These are phyloP conservation scores for Ceratotherium simum DNA, from an alignment of 2,113 vertebrate species.

Conservation along the genomic window DNA sequence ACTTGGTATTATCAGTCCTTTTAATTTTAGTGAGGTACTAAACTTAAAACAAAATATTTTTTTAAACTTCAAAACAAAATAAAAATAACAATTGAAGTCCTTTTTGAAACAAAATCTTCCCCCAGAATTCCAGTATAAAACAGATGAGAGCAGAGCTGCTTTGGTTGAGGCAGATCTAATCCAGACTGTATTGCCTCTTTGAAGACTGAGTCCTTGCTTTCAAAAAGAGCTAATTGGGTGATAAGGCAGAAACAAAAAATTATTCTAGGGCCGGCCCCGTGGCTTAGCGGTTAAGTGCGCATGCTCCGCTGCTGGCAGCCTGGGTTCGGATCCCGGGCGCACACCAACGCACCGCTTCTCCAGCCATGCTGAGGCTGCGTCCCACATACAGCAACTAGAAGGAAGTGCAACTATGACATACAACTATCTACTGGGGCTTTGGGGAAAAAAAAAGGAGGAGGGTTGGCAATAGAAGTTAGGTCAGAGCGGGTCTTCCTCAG, in stretches of 20 bases:
- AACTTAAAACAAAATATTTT: too few species aligned
- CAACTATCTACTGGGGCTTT: too few species aligned
- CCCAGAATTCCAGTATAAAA: slow-evolving; percentile 27
- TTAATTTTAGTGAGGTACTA: not conserved
- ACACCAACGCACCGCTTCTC: too few species aligned
- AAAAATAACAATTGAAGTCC: not conserved
- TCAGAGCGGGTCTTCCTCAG: too few species aligned
- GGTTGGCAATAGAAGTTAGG: too few species aligned
- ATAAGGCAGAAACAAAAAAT: not conserved
- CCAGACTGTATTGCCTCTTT: not conserved
- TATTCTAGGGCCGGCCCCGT: not conserved
- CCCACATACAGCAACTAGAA: too few species aligned
- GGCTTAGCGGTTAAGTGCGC: too few species aligned
- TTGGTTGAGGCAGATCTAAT: not conserved
- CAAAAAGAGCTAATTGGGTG: not conserved
- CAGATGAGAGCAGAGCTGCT: not conserved
- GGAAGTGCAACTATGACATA: too few species aligned
- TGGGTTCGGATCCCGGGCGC: too few species aligned
- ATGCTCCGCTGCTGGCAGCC: too few species aligned
- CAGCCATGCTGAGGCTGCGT: too few species aligned
- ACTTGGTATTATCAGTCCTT: not conserved
- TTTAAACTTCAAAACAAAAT: slow-evolving; percentile 24
- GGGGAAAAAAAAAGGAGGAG: too few species aligned
- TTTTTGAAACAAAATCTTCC: not conserved
- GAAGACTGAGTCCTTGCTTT: not conserved